Conservation (phyloP, 2,113 vertebrate species). For the Gasterosteus nipponicus region DNA sequence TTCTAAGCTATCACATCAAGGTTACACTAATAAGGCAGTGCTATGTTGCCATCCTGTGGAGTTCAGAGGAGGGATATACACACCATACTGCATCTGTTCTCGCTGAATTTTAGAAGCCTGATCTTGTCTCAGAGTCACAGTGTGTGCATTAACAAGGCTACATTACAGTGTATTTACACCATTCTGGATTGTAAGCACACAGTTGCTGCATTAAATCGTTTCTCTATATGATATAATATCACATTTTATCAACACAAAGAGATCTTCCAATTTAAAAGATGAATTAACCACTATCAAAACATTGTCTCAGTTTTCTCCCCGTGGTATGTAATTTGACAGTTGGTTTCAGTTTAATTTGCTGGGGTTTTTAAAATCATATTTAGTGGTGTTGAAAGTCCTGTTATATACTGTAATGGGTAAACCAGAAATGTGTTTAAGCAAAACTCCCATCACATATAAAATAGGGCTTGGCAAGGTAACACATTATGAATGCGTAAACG, state of each 20-base stretch:
- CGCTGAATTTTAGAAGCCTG: slow-evolving; percentile 18
- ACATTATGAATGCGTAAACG: no score
- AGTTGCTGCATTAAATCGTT: not conserved
- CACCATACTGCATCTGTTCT: slow-evolving; percentile 17
- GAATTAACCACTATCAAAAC: not conserved
- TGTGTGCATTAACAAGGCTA: not conserved
- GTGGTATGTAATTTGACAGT: no score
- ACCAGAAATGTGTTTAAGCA: not conserved
- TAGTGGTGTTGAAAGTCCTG: not conserved
- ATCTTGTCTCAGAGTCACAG: slow-evolving; percentile 5
- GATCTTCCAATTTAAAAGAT: not conserved
- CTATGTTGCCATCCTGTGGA: slow-evolving; percentile 72
- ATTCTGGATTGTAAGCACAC: not conserved
- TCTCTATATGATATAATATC: not conserved
- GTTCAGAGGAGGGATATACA: slow-evolving; percentile 44
- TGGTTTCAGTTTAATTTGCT: not conserved
- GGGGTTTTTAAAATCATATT: not conserved
- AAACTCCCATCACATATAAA: not conserved
- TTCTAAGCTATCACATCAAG: slow-evolving; percentile 33
- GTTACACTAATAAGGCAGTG: slow-evolving; percentile 53
- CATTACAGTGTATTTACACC: not conserved
- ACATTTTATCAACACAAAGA: not conserved
- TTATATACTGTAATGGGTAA: not conserved
- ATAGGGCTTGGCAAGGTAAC: no score
- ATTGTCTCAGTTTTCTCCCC: not conserved